phyloP scores from a whole-genome alignment of 2,113 vertebrate species.

The Zapus hudsonius region DNA sequence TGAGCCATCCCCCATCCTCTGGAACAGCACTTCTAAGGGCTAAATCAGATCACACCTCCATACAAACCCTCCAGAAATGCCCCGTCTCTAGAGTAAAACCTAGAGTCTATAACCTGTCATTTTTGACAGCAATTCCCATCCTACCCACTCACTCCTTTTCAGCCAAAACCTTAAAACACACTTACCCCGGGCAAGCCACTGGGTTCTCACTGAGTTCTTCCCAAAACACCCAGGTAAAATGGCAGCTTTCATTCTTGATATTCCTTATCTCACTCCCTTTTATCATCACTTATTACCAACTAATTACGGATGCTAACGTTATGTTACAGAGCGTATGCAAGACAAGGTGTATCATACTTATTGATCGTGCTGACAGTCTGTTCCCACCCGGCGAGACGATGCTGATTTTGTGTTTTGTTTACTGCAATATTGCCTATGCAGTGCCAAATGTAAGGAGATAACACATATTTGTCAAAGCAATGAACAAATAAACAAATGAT shows the following conservation, averaged over 20 bases:
- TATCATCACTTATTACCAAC: neutral
- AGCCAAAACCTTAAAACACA: neutral
- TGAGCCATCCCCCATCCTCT: too few species aligned
- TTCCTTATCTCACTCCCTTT: neutral
- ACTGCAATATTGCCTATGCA: neutral
- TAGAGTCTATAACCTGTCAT: neutral
- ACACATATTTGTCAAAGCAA: neutral
- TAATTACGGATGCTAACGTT: neutral
- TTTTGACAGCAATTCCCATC: neutral
- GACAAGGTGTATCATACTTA: neutral
- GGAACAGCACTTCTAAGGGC: neutral
- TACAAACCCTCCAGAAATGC: neutral
- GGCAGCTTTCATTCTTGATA: neutral
- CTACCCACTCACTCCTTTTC: neutral
- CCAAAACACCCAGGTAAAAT: neutral
- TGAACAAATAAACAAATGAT: constrained; percentile 21
- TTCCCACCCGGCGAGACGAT: neutral
- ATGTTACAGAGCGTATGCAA: neutral
- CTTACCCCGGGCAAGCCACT: neutral
- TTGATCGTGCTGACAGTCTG: neutral
- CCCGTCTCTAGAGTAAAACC: neutral
- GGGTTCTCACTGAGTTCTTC: neutral
- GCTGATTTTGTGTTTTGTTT: neutral
- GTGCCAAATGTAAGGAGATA: neutral
- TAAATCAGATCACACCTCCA: neutral